phyloP scores from a whole-genome alignment of 2,888 invertebrate genomes.

The Phania funesta region DNA sequence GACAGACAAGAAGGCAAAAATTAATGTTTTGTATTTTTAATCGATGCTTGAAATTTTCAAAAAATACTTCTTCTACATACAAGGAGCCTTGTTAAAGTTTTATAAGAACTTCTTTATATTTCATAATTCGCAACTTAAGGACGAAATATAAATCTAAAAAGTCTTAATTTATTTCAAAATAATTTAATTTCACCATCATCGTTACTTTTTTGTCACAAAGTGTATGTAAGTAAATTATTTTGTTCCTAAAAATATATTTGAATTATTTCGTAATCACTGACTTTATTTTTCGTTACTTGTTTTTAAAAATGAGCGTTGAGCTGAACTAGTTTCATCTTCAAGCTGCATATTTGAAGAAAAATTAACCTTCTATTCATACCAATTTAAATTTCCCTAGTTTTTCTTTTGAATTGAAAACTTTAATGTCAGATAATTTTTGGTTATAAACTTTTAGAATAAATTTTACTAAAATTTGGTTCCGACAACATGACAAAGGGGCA shows the following conservation, averaged over 20 bases:
- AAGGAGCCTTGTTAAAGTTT: no score
- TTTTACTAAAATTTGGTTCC: constrained; percentile 23
- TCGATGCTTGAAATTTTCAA: no score
- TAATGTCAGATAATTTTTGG: not conserved
- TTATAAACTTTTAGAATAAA: constrained; percentile 25
- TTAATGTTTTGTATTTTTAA: no score
- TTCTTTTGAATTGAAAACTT: not conserved
- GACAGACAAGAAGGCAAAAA: no score
- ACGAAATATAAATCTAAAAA: no score
- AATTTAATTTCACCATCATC: not conserved
- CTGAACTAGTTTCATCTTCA: not conserved
- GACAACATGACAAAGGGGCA: constrained; percentile 38
- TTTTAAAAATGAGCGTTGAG: constrained; percentile 27
- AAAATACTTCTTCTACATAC: no score
- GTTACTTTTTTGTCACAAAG: constrained; percentile 41
- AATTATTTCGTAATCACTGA: not conserved
- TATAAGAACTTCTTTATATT: no score
- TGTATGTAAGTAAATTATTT: constrained; percentile 40
- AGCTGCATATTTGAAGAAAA: not conserved
- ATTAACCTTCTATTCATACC: constrained; percentile 43
- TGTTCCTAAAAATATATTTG: constrained; percentile 8
- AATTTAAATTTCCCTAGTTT: constrained; percentile 8
- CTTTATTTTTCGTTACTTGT: not conserved
- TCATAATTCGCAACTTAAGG: no score
- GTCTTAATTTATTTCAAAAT: not conserved